These are phyloP conservation scores for Urocyon cinereoargenteus DNA, from an alignment of 2,797 vertebrate genomes.

Conservation along the genomic window DNA sequence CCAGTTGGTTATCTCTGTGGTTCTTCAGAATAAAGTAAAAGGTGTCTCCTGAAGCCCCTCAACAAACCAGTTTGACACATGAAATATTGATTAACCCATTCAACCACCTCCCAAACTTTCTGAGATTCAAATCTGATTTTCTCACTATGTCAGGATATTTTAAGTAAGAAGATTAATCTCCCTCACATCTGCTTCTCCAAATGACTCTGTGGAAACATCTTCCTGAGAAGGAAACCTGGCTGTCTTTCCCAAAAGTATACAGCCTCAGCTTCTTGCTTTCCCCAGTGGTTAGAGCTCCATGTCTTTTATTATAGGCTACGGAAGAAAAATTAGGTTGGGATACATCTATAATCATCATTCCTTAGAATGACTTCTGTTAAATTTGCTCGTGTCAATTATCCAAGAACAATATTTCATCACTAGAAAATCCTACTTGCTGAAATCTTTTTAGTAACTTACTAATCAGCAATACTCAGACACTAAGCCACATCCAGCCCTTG, in stretches of 20 bases:
- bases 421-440: background rate
- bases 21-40: background rate
- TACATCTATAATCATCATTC: background rate
- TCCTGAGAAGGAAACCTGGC: background rate
- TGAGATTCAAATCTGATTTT: background rate
- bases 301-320: background rate
- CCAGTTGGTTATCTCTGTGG: background rate
- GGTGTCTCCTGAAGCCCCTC: background rate
- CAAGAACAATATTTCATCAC: background rate
- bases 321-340: background rate
- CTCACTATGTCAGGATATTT: slow-evolving; percentile 12
- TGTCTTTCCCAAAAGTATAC: background rate
- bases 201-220: background rate
- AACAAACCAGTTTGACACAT: background rate
- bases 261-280: background rate
- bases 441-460: background rate
- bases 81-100: background rate
- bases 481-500: background rate
- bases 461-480: background rate
- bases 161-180: background rate
- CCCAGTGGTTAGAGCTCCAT: background rate
- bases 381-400: background rate
- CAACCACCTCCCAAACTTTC: background rate
- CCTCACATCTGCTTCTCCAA: background rate
- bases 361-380: background rate